phyloP scores from a whole-genome alignment of 1,140 invertebrate species.

The Drosophila quadrilineata region DNA sequence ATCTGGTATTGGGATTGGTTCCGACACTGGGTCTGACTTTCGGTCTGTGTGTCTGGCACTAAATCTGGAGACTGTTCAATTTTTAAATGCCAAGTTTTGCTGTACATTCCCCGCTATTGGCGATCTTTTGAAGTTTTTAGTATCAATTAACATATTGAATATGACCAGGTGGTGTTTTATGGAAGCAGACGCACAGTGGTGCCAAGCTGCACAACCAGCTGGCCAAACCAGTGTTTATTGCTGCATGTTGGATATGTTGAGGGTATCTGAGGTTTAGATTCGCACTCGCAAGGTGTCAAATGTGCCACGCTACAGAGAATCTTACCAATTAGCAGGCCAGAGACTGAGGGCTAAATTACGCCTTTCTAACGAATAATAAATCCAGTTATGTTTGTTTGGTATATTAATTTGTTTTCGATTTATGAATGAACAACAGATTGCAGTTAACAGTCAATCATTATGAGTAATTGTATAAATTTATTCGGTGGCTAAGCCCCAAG shows the following conservation, averaged over 20 bases:
- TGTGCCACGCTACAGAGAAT: constrained; percentile 41
- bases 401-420: constrained; percentile 32
- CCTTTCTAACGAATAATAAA: constrained; percentile 40
- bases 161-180: constrained; percentile 46
- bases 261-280: no score
- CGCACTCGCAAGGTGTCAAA: constrained; percentile 48
- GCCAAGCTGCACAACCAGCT: constrained; percentile 1
- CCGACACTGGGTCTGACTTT: neutral
- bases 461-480: constrained; percentile 52
- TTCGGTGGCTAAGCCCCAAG: constrained; percentile 5
- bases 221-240: neutral
- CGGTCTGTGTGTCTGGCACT: neutral
- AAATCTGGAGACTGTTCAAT: constrained; percentile 21
- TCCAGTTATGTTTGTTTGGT: constrained; percentile 35
- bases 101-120: constrained; percentile 5
- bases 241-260: no score
- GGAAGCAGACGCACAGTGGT: constrained; percentile 46
- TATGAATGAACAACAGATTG: constrained; percentile 34
- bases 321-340: constrained; percentile 56
- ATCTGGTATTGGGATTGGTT: neutral
- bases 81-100: constrained; percentile 41
- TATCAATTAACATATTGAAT: constrained; percentile 69
- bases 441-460: constrained; percentile 27
- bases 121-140: constrained; percentile 55
- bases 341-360: constrained; percentile 3